A percentile compares a stretch with the other conserved stretches of the same genome.
These are phyloP conservation scores for Mycetomoellerius zeteki DNA, from an alignment of 1,140 invertebrate species.

Conservation along the genomic window DNA sequence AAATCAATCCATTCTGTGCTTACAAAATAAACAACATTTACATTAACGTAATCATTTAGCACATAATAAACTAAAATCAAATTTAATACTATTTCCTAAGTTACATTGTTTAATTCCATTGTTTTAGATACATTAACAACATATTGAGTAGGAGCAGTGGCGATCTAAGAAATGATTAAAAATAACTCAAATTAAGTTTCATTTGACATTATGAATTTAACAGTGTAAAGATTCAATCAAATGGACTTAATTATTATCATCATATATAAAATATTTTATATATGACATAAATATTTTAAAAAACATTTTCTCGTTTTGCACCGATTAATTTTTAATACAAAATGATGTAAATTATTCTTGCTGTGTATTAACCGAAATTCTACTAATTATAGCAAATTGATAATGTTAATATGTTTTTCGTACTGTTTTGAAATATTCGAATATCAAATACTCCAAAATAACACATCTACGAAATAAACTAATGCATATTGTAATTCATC, in stretches of 20 bases:
- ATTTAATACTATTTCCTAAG: too few species aligned
- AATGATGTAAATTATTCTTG: neutral
- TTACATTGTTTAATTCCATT: too few species aligned
- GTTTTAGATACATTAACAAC: too few species aligned
- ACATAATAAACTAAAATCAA: too few species aligned
- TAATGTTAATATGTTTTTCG: neutral
- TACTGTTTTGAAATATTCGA: neutral
- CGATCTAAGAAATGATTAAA: too few species aligned
- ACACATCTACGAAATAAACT: neutral
- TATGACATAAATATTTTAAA: neutral
- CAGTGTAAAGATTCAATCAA: too few species aligned
- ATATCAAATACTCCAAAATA: neutral
- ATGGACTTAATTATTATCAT: neutral
- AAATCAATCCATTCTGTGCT: too few species aligned
- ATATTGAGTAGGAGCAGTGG: too few species aligned
- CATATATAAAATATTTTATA: neutral
- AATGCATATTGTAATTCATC: neutral
- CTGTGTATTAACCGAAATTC: neutral
- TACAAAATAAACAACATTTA: too few species aligned
- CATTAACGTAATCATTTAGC: too few species aligned
- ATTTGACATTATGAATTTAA: too few species aligned
- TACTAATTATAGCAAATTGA: constrained; percentile 11
- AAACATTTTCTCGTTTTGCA: neutral
- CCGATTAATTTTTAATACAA: constrained; percentile 4
- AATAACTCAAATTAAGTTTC: too few species aligned